Base-by-base conservation (phyloP, 2,113 vertebrate species). In the Bothrops jararaca region DNA sequence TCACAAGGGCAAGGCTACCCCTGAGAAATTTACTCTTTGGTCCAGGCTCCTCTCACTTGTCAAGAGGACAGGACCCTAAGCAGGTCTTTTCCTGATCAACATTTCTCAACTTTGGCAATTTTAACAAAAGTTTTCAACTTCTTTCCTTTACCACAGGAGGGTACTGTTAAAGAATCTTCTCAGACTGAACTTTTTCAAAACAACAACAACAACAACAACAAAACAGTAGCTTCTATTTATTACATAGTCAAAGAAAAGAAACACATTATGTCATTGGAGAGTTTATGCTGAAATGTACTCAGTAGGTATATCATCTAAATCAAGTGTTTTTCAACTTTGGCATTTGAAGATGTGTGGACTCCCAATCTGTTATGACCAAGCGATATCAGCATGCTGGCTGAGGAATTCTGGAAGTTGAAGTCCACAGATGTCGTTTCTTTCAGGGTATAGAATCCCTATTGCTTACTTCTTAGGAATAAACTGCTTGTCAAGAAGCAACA, bases 71-170 rank as follows among this genome's bases (percentile, higher is more conserved):
- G 12, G 29, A 69, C 2, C 29, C 64, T n/a, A 69, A 69, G 12
- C 12, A 69, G 64, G 29, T 5, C 29, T 69, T n/a, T 69, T 12
- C 29, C 64, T n/a, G 12, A 69, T 69, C 64, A 69, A 69, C 29
- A n/a, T 69, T 29, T 64, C 60, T 64, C 60, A 12, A 64, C 60
- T 64, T 69, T n/a, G 29, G 29, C 29, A 69, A n/a, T 4, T 69
- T 69, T 69, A 69, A n/a, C 24, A 29, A 24, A 29, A 29, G 0
- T 7, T 0, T 95, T 95, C 91, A 95, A 89, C 39, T 92, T 3
- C 93, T 26, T 64, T 22, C 3, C 10, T 88, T 58, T 56, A 64
- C 97, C 98, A 97, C 97, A 34, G 97, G 97, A 98, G 97, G 97
- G 97, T 94, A 58, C 86, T 26, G 94, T 93, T 86, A 45, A 92